Evolutionary conservation across 37 sponge, comb jelly and placozoan genomes (phyloP), one percentile per base, ranked within the genome.

Genomic region (Lycopodina hypogea): DNA sequence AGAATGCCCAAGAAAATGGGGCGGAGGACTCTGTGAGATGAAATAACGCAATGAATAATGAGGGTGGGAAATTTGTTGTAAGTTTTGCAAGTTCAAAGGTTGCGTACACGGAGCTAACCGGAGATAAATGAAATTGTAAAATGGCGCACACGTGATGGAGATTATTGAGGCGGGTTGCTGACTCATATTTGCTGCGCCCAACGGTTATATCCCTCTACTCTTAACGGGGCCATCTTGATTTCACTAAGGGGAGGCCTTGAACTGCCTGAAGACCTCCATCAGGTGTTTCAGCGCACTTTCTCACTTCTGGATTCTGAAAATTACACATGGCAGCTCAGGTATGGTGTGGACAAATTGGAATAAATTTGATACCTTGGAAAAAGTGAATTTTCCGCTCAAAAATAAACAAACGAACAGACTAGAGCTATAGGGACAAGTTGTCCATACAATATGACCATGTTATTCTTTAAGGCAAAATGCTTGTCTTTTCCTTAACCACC

Each of bases 101-200:
- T n/a, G n/a, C n/a, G n/a, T 68, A 32, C 18, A 68, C 68, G 68
- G 21, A 35, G 19, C 15, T 68, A 35, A 35, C 28, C 68, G 36
- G 75, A 72, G 23, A 29, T 18, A 21, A 19, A 22, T 7, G 4
- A 6, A n/a, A 18, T 74, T 30, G 42, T 53, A 79, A 79, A 79
- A 79, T 79, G 79, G 79, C 79, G 79, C 79, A 52, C 24, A 52
- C 28, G 35, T 79, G 36, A 57, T 64, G 61, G 61, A 26, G 61
- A 17, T 6, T 60, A 23, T 22, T 8, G 6, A 41, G 59, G 65
- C 24, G 61, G 19, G 21, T n/a, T n/a, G n/a, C n/a, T n/a, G n/a
- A n/a, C n/a, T n/a, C n/a, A n/a, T n/a, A n/a, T n/a, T n/a, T n/a
- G n/a, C 61, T 26, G 61, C 61, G 19, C 24, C 6, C 61, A 60